Evolutionary conservation across 1,140 invertebrate genomes (phyloP).

Genomic region (Drosophila repleta): DNA sequence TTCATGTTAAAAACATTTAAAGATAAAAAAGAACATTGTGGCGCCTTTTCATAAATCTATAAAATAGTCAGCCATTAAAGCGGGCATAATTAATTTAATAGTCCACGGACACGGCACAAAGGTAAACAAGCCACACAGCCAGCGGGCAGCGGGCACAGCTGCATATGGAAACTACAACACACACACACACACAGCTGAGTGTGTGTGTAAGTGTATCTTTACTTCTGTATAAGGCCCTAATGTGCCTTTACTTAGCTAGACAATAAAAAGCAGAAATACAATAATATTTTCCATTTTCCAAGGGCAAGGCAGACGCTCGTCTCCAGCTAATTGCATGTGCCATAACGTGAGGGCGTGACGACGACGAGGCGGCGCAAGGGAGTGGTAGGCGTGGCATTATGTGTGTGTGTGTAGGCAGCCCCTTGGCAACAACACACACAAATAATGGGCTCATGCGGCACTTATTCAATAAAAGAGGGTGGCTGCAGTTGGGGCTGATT

Average conservation of each 20-base stretch:
- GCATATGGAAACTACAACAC: background rate
- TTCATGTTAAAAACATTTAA: slow-evolving; percentile 51
- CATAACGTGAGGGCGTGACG: background rate
- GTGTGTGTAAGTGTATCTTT: slow-evolving; percentile 2
- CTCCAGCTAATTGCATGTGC: slow-evolving; percentile 47
- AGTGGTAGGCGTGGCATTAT: background rate
- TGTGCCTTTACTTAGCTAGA: slow-evolving; percentile 43
- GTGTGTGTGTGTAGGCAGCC: background rate
- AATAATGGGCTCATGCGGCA: slow-evolving; percentile 33
- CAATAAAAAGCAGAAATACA: slow-evolving; percentile 65
- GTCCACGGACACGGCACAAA: slow-evolving; percentile 55
- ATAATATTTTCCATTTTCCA: slow-evolving; percentile 60
- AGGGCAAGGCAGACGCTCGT: slow-evolving; percentile 57
- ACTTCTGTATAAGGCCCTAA: slow-evolving; percentile 18
- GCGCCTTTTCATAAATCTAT: slow-evolving; percentile 58
- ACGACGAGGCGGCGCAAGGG: background rate
- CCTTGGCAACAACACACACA: slow-evolving; percentile 19
- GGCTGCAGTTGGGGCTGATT: slow-evolving; percentile 14
- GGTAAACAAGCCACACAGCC: slow-evolving; percentile 39
- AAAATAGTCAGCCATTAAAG: slow-evolving; percentile 58
- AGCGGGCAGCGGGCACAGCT: slow-evolving; percentile 1
- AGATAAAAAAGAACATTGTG: slow-evolving; percentile 4
- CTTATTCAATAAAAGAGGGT: slow-evolving; percentile 16
- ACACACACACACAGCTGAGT: no score
- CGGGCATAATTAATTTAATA: slow-evolving; percentile 70